phyloP scores from a whole-genome alignment of 2,113 vertebrate genomes.

The Bettongia penicillata region DNA sequence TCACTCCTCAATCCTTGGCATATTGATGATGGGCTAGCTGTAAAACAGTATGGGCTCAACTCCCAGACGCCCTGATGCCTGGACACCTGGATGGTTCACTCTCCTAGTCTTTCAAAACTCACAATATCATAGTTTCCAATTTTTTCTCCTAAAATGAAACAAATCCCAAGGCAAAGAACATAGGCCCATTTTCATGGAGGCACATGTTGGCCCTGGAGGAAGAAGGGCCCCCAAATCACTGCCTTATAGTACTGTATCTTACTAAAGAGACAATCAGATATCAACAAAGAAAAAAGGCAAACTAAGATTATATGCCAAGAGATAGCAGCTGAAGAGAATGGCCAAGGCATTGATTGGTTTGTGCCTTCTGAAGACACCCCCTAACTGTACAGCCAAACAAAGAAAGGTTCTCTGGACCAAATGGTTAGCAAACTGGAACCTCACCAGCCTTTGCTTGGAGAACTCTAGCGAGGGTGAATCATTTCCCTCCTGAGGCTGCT shows the following conservation, averaged over 20 bases:
- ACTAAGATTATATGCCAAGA: not conserved
- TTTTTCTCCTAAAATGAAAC: not conserved
- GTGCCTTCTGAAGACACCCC: not conserved
- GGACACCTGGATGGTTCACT: not conserved
- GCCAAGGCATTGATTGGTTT: not conserved
- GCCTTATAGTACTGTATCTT: not conserved
- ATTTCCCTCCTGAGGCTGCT: not conserved
- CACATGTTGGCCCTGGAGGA: not conserved
- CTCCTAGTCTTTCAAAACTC: not conserved
- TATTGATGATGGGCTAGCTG: not conserved
- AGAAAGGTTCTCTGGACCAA: not conserved
- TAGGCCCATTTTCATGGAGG: not conserved
- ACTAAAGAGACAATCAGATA: not conserved
- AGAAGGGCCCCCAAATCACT: not conserved
- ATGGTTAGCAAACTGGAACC: not conserved
- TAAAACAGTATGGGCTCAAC: not conserved
- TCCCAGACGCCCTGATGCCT: not conserved
- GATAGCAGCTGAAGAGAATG: not conserved
- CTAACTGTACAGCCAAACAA: not conserved
- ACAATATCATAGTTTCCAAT: not conserved
- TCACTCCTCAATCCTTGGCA: not conserved
- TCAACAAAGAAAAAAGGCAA: not conserved
- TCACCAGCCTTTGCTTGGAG: not conserved
- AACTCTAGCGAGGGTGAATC: not conserved
- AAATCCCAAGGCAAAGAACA: not conserved